These are phyloP conservation scores for Pantherophis vulpinus DNA, from an alignment of 2,797 vertebrate genomes.

Conservation along the genomic window DNA sequence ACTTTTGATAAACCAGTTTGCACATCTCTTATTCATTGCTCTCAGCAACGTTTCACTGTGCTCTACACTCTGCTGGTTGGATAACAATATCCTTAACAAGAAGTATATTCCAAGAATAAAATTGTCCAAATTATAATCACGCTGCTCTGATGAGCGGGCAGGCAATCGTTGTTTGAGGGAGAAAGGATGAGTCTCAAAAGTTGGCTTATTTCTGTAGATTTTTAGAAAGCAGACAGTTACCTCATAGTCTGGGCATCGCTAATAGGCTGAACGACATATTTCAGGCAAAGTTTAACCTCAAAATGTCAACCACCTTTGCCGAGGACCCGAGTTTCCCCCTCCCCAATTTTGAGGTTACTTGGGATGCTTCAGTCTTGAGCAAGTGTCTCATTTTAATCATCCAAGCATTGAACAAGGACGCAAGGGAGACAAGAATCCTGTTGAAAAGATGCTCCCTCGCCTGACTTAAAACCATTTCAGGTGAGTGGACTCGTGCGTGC, in stretches of 20 bases:
- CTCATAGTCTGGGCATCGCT: background rate
- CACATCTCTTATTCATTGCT: too few relatives aligned
- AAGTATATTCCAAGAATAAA: background rate
- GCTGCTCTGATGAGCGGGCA: background rate
- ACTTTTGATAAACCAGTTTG: too few relatives aligned
- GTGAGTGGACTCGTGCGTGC: too few relatives aligned
- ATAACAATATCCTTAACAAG: too few relatives aligned
- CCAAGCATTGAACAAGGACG: background rate
- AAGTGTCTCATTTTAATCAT: background rate
- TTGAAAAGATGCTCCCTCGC: background rate
- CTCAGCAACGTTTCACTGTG: too few relatives aligned
- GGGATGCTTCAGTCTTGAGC: background rate
- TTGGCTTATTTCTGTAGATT: background rate
- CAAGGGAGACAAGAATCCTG: too few relatives aligned
- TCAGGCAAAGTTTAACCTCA: slow-evolving; percentile 17
- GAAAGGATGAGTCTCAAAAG: background rate
- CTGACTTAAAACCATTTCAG: background rate
- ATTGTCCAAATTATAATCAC: background rate
- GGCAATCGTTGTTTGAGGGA: background rate
- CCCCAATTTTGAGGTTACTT: background rate
- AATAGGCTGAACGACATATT: rapidly evolving
- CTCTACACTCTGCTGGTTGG: too few relatives aligned
- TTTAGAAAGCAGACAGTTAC: background rate
- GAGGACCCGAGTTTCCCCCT: background rate
- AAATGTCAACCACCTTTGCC: background rate